Conservation (phyloP, 2,797 vertebrate genomes). For the Acanthurus leucopareius region DNA sequence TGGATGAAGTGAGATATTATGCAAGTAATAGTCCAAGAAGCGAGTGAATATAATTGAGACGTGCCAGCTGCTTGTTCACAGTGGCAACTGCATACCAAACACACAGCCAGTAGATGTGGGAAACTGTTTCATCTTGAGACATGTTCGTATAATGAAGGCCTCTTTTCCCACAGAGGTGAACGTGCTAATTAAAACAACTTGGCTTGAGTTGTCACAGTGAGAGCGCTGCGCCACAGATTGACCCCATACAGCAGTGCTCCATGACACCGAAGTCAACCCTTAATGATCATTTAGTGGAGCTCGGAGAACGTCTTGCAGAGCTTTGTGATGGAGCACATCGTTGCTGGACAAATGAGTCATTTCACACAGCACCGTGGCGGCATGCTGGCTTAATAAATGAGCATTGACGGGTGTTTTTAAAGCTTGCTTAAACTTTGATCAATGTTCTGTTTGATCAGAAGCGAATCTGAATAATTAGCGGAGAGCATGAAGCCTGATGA, state of each 20-base stretch:
- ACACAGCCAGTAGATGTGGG: constrained; percentile 13
- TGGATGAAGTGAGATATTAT: neutral
- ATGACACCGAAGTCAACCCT: constrained; percentile 27
- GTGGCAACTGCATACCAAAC: constrained; percentile 5
- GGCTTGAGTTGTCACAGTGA: constrained; percentile 65
- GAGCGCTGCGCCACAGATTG: constrained; percentile 55
- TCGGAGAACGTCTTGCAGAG: neutral
- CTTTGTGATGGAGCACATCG: constrained; percentile 10
- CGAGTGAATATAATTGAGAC: constrained; percentile 15
- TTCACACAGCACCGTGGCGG: too few relatives aligned
- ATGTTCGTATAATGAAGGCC: constrained; percentile 35
- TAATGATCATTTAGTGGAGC: constrained; percentile 63
- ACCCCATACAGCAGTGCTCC: constrained; percentile 51
- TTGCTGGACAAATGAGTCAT: neutral
- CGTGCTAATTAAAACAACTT: constrained; percentile 78
- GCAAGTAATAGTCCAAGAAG: neutral
- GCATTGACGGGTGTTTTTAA: neutral
- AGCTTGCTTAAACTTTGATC: neutral
- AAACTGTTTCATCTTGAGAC: constrained; percentile 47
- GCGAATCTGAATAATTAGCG: neutral
- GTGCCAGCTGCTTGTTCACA: neutral
- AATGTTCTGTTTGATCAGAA: neutral
- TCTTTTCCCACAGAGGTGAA: constrained; percentile 49
- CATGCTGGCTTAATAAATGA: neutral
- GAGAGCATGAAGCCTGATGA: neutral